A percentile compares a stretch with the other conserved stretches of the same genome.
These are phyloP conservation scores for Rhopilema esculentum DNA, from an alignment of 30 jellyfish, hydroid and myxozoan genomes.

Conservation along the genomic window DNA sequence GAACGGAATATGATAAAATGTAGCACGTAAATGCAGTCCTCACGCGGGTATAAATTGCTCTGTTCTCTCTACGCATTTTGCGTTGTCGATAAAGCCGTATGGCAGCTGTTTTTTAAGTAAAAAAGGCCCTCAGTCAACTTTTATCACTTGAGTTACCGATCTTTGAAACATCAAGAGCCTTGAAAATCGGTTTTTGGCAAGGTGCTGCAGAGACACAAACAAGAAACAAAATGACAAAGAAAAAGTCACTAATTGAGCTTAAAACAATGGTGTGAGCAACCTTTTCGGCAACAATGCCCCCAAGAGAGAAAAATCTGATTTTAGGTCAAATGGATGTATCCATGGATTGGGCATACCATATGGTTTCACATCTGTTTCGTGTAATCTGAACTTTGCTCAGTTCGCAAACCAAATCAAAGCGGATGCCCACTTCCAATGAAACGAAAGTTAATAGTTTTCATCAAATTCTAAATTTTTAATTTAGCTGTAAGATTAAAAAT, in stretches of 20 bases:
- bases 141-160: background rate
- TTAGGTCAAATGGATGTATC: slow-evolving; percentile 66
- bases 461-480: background rate
- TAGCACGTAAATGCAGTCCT: no score
- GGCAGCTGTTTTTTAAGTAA: background rate
- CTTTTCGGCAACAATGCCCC: slow-evolving; percentile 30
- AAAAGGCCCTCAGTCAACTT: background rate
- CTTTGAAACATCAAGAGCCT: no score
- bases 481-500: slow-evolving; percentile 20
- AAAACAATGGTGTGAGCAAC: background rate
- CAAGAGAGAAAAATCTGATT: slow-evolving; percentile 2
- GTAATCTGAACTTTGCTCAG: slow-evolving; percentile 50
- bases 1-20: no score
- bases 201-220: background rate
- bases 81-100: background rate
- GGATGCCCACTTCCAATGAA: background rate
- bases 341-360: slow-evolving; percentile 23
- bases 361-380: slow-evolving; percentile 53
- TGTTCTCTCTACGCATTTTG: background rate
- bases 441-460: slow-evolving; percentile 18
- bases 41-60: no score
- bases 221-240: background rate
- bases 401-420: slow-evolving; percentile 56
- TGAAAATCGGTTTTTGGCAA: background rate
- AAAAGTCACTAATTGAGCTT: background rate